Evolutionary conservation across 2,888 invertebrate genomes (phyloP).

Genomic region (Athalia circularis): DNA sequence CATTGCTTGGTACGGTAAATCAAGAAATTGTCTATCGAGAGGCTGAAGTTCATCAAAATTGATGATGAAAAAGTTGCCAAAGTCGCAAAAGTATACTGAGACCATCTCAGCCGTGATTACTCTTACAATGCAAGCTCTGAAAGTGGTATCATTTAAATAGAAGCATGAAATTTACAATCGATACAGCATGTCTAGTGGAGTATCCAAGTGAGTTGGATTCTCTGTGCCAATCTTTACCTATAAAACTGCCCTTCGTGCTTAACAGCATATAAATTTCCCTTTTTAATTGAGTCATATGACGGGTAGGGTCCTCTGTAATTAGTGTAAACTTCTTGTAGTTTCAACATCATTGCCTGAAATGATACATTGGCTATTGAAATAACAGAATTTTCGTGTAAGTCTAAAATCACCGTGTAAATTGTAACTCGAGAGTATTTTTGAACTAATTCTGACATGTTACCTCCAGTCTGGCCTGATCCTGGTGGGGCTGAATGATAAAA

Average conservation of each 20-base stretch:
- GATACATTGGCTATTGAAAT: not conserved
- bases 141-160: constrained; percentile 46
- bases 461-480: not conserved
- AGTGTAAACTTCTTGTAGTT: constrained; percentile 79
- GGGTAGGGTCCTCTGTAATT: constrained; percentile 75
- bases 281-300: constrained; percentile 70
- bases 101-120: constrained; percentile 77
- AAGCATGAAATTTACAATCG: constrained; percentile 49
- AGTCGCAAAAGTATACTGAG: constrained; percentile 81
- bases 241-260: constrained; percentile 84
- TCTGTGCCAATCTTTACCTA: constrained; percentile 75
- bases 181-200: constrained; percentile 2
- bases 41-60: constrained; percentile 77
- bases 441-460: not conserved
- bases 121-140: constrained; percentile 76
- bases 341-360: constrained; percentile 78
- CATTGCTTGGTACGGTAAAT: constrained; percentile 81
- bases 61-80: constrained; percentile 79
- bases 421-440: not conserved
- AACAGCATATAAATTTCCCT: constrained; percentile 83
- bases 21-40: constrained; percentile 76
- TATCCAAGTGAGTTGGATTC: too few species aligned
- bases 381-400: not conserved
- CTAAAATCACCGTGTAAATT: not conserved
- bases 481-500: not conserved